Percentiles rank a stretch among this genome's conserved stretches.
These are phyloP conservation scores for Dendrocincla tyrannina DNA, from an alignment of 2,797 vertebrate species.

Conservation along the genomic window DNA sequence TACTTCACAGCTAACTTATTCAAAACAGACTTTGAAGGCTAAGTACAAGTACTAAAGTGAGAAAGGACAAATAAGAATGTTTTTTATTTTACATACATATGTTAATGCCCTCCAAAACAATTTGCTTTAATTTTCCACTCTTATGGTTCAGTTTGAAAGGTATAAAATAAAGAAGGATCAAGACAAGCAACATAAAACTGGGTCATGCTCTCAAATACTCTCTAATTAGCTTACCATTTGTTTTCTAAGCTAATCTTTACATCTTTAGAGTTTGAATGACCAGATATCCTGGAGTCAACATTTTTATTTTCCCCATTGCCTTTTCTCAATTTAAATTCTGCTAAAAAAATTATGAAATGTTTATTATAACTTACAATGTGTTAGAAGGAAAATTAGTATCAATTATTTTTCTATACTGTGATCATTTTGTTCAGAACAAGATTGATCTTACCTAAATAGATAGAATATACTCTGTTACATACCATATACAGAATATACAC, in stretches of 20 bases:
- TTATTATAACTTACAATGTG: background rate
- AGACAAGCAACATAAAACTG: background rate
- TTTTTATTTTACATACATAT: background rate
- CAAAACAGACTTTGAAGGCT: constrained; percentile 18
- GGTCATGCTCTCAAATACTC: background rate
- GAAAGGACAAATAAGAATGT: background rate
- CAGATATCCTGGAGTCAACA: background rate
- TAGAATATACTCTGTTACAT: background rate
- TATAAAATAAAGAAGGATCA: background rate
- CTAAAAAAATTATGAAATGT: background rate
- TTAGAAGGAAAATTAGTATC: background rate
- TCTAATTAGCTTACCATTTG: background rate
- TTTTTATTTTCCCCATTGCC: background rate
- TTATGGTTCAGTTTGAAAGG: background rate
- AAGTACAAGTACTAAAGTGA: background rate
- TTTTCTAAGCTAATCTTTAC: background rate
- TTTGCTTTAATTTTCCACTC: background rate
- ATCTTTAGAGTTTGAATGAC: background rate
- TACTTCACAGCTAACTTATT: constrained; percentile 40
- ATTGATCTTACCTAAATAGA: background rate
- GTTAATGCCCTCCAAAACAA: background rate
- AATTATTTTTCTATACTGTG: background rate
- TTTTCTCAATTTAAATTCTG: background rate
- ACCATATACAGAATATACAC: background rate
- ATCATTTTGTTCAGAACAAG: background rate